Base-by-base conservation (phyloP, 1,140 invertebrate genomes). In the Atta texana region DNA sequence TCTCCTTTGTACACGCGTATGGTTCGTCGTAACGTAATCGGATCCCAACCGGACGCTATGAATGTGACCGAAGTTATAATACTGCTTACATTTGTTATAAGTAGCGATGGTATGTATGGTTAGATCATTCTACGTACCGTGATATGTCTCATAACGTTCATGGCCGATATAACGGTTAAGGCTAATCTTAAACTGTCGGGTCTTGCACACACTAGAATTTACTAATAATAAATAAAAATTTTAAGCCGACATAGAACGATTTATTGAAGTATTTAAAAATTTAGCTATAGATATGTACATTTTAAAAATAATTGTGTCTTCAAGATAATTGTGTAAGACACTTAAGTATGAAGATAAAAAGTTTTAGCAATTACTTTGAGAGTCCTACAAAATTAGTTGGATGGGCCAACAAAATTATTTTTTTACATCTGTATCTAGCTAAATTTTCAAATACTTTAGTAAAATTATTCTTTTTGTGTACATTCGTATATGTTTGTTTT, bases 1-100 rank as follows among this genome's bases (percentile, higher is more conserved):
- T 31, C 7, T 61, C 80, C 53, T 74, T 24, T 51, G 3, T 75
- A 61, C 55, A 75, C 18, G 74, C 57, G 55, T 61, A 24, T 18
- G 14, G 14, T 84, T 84, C 80, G 69, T 49, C 80, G 69, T 75
- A 84, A 84, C 24, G 80, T 84, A 84, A 84, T 84, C 80, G 69
- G 80, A 84, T 31, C 7, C 49, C 53, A 18, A 63, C 24, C 69
- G 80, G 68, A 74, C 44, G 69, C n/a, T 28, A 12, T 75, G 39
- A 84, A 63, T 84, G 55, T 24, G 68, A 49, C 69, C 39, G n/a
- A n/a, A 18, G 34, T 84, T 74, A 49, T 61, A 51, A 55, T 74
- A 84, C 12, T 18, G 53, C 80, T 82, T 82, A 82, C 80, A 84
- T 74, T 84, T 84, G 80, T 84, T 61, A 59, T 61, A 59, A 82